These are phyloP conservation scores for Eulemur mongoz DNA, from an alignment of 2,797 vertebrate species.

Conservation along the genomic window DNA sequence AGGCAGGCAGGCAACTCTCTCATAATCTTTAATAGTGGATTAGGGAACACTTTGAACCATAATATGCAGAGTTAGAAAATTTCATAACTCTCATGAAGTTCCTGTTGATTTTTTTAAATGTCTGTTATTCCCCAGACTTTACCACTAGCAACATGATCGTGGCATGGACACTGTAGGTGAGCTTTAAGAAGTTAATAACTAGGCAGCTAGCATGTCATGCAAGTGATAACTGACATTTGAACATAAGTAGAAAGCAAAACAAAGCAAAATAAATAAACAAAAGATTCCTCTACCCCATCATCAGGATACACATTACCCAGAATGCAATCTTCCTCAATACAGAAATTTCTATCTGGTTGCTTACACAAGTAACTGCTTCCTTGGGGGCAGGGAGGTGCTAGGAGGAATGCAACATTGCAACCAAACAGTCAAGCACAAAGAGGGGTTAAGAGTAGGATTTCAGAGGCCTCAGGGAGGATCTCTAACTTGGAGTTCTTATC, in stretches of 20 bases:
- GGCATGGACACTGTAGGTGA: not conserved
- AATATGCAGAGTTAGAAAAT: not conserved
- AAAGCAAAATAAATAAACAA: slow-evolving; percentile 21
- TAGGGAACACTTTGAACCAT: not conserved
- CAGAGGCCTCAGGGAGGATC: not conserved
- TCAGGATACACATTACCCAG: not conserved
- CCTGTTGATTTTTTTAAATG: not conserved
- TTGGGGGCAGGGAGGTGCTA: accelerated
- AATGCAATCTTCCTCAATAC: not conserved
- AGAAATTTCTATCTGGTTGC: not conserved
- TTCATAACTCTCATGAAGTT: not conserved
- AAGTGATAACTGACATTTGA: not conserved
- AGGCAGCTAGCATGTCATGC: not conserved
- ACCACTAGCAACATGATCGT: not conserved
- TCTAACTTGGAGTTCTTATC: not conserved
- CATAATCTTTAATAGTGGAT: not conserved
- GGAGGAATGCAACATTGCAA: not conserved
- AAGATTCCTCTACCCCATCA: not conserved
- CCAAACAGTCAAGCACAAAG: not conserved
- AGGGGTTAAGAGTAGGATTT: not conserved
- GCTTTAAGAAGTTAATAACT: not conserved
- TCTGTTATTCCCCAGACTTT: not conserved
- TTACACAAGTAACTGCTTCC: not conserved
- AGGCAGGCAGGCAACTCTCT: not conserved
- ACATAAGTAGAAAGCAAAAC: slow-evolving; percentile 20